phyloP scores from a whole-genome alignment of 1,140 invertebrate genomes.

The Drosophila aff. region DNA sequence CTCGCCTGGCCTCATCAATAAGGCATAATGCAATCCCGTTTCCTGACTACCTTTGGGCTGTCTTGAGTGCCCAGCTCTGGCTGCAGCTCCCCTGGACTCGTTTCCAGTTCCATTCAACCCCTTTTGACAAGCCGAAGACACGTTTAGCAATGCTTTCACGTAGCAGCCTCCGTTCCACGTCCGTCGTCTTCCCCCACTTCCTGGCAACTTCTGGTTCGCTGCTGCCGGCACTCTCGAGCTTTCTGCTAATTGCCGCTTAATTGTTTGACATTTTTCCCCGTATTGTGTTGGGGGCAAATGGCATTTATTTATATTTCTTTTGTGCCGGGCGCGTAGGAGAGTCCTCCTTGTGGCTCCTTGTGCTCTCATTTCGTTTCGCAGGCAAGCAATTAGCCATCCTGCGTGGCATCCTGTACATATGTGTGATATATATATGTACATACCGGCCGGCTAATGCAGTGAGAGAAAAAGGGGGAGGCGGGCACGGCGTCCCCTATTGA shows the following conservation, averaged over 20 bases:
- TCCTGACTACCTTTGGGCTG: constrained; percentile 27
- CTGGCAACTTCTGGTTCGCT: constrained; percentile 16
- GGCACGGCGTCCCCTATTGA: constrained; percentile 55
- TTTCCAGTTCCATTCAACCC: constrained; percentile 19
- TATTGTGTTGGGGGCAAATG: constrained; percentile 50
- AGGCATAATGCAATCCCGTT: constrained; percentile 58
- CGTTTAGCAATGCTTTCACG: constrained; percentile 74
- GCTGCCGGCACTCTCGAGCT: constrained; percentile 40
- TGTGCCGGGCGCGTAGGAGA: constrained; percentile 25
- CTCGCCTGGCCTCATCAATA: constrained; percentile 57
- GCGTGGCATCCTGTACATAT: constrained; percentile 11
- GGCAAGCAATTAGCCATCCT: constrained; percentile 46
- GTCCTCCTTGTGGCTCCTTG: constrained; percentile 24
- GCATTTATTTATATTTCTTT: constrained; percentile 64
- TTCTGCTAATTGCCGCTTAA: constrained; percentile 75
- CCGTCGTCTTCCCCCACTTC: constrained; percentile 6
- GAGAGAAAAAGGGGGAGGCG: constrained; percentile 1
- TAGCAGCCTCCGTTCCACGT: constrained; percentile 17
- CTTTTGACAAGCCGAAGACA: constrained; percentile 63
- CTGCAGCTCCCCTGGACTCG: constrained; percentile 1
- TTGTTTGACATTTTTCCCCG: constrained; percentile 74
- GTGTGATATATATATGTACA: constrained; percentile 10
- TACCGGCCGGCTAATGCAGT: constrained; percentile 64
- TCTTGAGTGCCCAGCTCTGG: constrained; percentile 17
- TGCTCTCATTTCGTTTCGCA: constrained; percentile 17